phyloP scores from a whole-genome alignment of 1,140 invertebrate genomes.

The Oreohelix idahoensis region DNA sequence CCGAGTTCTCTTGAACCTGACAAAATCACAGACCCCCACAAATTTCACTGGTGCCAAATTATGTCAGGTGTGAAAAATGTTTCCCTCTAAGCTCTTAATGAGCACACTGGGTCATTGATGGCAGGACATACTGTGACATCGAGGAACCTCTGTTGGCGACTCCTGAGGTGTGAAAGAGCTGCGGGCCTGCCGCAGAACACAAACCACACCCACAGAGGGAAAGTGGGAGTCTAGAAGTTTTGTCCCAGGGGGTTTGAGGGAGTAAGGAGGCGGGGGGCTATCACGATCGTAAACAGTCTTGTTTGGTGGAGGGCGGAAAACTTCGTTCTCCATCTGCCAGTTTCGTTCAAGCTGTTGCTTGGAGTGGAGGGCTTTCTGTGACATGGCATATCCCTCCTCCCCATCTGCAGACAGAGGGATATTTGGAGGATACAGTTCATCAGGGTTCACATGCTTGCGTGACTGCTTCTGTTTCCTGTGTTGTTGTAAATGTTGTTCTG shows the following conservation, averaged over 20 bases:
- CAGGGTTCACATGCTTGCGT: background rate
- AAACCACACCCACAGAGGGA: background rate
- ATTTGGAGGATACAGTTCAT: conserved; percentile 75
- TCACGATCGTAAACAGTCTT: conserved; percentile 81
- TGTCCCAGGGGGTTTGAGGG: conserved; percentile 56
- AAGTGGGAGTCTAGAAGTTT: background rate
- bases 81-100: no score
- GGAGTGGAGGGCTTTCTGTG: conserved; percentile 76
- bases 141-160: background rate
- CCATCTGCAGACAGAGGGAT: conserved; percentile 80
- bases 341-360: conserved; percentile 14
- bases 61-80: no score
- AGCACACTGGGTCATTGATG: conserved; percentile 10
- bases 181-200: conserved; percentile 1
- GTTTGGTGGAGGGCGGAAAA: conserved; percentile 82
- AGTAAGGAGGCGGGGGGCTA: conserved; percentile 80
- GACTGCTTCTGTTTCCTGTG: background rate
- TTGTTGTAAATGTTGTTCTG: background rate
- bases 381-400: conserved; percentile 79
- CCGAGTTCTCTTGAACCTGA: no score
- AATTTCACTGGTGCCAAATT: no score
- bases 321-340: conserved; percentile 78
- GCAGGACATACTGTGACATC: conserved; percentile 23
- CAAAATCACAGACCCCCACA: no score
- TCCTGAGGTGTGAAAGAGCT: background rate